These are phyloP conservation scores for Sylvilagus floridanus DNA, from an alignment of 2,797 vertebrate genomes.

Conservation along the genomic window DNA sequence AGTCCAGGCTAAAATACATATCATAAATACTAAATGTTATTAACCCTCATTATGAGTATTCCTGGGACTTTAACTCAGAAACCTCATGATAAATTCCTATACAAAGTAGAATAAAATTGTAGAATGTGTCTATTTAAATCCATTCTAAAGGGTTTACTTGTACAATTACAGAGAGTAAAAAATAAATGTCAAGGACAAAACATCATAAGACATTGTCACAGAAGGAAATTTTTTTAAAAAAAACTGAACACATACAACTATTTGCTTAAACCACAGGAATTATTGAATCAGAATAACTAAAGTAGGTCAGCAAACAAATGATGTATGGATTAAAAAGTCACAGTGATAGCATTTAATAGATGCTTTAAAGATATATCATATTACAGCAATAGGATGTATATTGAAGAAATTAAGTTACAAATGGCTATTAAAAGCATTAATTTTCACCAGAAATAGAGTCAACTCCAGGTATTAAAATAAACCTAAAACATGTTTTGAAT, in stretches of 20 bases:
- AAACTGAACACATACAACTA: too few species aligned
- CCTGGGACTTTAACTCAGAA: too few species aligned
- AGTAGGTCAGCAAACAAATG: background rate
- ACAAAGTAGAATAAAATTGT: too few species aligned
- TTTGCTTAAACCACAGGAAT: too few species aligned
- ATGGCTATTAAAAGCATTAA: background rate
- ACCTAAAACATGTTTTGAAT: background rate
- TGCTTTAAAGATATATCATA: background rate
- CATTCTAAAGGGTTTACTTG: too few species aligned
- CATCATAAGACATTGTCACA: too few species aligned
- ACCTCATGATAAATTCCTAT: too few species aligned
- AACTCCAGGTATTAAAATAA: background rate
- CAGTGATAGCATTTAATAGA: background rate
- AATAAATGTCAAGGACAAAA: too few species aligned
- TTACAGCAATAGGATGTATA: background rate
- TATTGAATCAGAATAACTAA: background rate
- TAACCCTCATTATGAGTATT: too few species aligned
- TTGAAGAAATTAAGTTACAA: background rate
- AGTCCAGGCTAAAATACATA: background rate
- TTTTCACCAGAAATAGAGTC: background rate
- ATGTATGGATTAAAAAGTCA: conserved; percentile 9
- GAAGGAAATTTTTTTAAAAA: too few species aligned
- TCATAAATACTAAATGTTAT: conserved; percentile 6
- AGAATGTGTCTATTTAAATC: too few species aligned
- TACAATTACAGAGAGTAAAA: too few species aligned